Conservation (phyloP, 2,888 invertebrate genomes). For the Mesodorylaimus sp. region DNA sequence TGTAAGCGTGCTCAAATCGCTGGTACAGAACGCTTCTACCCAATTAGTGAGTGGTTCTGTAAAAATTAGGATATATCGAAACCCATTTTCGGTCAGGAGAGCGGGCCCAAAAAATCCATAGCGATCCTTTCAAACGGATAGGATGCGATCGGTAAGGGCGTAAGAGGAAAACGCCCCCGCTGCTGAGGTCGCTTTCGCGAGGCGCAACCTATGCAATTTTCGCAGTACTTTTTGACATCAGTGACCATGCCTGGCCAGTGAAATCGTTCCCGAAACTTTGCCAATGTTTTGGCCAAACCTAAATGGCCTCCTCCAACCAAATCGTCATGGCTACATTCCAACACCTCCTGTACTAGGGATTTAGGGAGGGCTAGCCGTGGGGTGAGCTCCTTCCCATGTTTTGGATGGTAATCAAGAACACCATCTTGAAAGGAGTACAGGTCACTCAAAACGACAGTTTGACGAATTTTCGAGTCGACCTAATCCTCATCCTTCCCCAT, state of each 20-base stretch:
- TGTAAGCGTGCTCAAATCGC: background rate
- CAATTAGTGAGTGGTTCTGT: slow-evolving; percentile 10
- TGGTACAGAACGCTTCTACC: background rate
- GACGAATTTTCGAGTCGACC: too few species aligned
- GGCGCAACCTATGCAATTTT: slow-evolving; percentile 10
- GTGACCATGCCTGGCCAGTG: slow-evolving; percentile 12
- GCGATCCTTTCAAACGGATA: slow-evolving; percentile 7
- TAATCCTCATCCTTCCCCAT: too few species aligned
- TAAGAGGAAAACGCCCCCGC: background rate
- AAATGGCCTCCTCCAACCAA: slow-evolving; percentile 11
- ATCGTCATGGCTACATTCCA: slow-evolving; percentile 14
- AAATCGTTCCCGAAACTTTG: slow-evolving; percentile 6
- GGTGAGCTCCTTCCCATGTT: too few species aligned
- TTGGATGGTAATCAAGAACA: too few species aligned
- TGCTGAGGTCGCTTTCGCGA: background rate
- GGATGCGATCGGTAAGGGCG: slow-evolving; percentile 2
- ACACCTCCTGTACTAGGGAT: slow-evolving; percentile 10
- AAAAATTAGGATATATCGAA: slow-evolving; percentile 12
- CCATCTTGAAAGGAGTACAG: too few species aligned
- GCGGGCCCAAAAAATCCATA: slow-evolving; percentile 12
- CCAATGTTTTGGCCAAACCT: slow-evolving; percentile 9
- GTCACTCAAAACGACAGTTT: too few species aligned
- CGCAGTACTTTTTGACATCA: slow-evolving; percentile 10
- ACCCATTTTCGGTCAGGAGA: slow-evolving; percentile 2
- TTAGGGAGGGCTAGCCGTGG: slow-evolving; percentile 11